phyloP scores from a whole-genome alignment of 2,797 vertebrate species.

The Hypotaenidia philippensis region DNA sequence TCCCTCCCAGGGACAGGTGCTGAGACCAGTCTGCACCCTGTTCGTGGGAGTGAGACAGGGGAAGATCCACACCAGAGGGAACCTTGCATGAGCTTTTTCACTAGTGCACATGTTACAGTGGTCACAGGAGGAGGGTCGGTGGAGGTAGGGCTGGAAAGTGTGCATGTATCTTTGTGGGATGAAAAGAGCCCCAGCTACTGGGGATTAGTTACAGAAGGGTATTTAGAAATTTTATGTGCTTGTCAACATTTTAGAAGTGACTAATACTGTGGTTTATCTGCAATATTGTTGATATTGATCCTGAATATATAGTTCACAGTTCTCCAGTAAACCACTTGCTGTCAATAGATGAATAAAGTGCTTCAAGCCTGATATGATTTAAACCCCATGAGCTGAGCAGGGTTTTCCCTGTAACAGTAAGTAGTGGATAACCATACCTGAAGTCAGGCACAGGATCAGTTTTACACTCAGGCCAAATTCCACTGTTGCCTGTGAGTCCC shows the following conservation, averaged over 20 bases:
- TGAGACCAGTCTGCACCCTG: neutral
- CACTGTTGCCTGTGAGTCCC: neutral
- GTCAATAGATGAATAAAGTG: neutral
- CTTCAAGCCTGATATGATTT: neutral
- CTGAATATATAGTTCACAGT: neutral
- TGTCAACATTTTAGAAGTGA: neutral
- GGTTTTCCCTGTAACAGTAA: neutral
- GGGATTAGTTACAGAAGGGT: neutral
- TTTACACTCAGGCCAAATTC: neutral
- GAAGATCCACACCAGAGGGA: neutral
- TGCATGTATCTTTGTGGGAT: neutral
- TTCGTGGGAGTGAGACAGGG: accelerated
- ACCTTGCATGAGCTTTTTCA: neutral
- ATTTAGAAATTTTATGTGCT: neutral
- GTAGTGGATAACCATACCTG: neutral
- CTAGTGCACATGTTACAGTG: accelerated
- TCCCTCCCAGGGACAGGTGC: accelerated
- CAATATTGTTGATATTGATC: neutral
- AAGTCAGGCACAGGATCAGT: neutral
- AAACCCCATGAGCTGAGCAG: neutral
- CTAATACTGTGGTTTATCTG: neutral
- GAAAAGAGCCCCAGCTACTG: neutral
- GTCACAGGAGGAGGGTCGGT: accelerated
- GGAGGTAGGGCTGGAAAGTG: neutral
- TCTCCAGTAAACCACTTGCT: neutral